Percentiles rank a stretch among this genome's conserved stretches.
Conservation (phyloP, 2,797 vertebrate genomes). For the Notolabrus celidotus region DNA sequence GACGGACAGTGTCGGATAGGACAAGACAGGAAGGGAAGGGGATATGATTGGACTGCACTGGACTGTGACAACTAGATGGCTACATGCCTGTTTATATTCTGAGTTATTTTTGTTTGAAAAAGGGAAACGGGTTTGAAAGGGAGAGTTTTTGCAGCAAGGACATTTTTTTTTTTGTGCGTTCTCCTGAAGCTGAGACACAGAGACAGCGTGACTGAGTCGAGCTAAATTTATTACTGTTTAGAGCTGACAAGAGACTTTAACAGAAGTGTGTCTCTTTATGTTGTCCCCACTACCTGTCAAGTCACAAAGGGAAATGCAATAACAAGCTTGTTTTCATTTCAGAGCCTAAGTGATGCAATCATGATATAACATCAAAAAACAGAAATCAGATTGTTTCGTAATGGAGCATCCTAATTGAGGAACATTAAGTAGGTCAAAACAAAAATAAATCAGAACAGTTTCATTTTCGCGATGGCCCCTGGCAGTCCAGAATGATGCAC, state of each 20-base stretch:
- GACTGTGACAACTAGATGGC: slow-evolving; percentile 62
- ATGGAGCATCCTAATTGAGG: slow-evolving; percentile 38
- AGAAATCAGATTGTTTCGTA: slow-evolving; percentile 42
- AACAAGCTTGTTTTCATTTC: slow-evolving; percentile 50
- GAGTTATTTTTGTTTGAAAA: slow-evolving; percentile 36
- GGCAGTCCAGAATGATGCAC: slow-evolving; percentile 49
- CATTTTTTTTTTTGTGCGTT: slow-evolving; percentile 35
- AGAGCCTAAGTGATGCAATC: slow-evolving; percentile 60
- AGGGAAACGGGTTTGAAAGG: slow-evolving; percentile 24
- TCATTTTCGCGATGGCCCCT: slow-evolving; percentile 27
- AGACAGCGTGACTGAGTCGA: slow-evolving; percentile 56
- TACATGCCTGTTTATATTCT: slow-evolving; percentile 45
- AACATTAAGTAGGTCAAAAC: slow-evolving; percentile 72
- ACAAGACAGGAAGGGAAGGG: slow-evolving; percentile 34
- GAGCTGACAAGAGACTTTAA: slow-evolving; percentile 43
- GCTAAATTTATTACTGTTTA: slow-evolving; percentile 53
- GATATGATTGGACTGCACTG: slow-evolving; percentile 62
- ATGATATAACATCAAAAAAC: slow-evolving; percentile 43
- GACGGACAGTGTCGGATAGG: slow-evolving; percentile 39
- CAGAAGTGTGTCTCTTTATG: slow-evolving; percentile 33
- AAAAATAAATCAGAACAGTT: slow-evolving; percentile 56
- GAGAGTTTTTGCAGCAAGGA: slow-evolving; percentile 32
- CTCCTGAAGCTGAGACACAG: slow-evolving; percentile 53
- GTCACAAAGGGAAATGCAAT: slow-evolving; percentile 24
- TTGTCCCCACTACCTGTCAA: slow-evolving; percentile 62